These are phyloP conservation scores for Brienomyrus longianalis DNA, from an alignment of 2,113 vertebrate genomes.

Conservation along the genomic window DNA sequence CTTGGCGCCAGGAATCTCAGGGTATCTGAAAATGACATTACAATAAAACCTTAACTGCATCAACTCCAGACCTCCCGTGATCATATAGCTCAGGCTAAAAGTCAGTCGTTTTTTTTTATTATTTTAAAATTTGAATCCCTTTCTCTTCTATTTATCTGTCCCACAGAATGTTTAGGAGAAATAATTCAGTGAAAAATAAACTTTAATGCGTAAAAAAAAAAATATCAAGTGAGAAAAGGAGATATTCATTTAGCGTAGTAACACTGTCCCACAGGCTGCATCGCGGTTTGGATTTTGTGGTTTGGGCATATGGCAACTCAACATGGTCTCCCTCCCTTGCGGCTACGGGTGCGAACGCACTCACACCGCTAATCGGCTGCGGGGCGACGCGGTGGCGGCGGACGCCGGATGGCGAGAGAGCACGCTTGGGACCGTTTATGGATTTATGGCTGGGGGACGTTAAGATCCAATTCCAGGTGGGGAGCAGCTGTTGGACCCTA, in stretches of 20 bases:
- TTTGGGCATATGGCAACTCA: conserved; percentile 1
- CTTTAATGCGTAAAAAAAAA: neutral
- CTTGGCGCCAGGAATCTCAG: neutral
- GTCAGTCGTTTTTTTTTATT: neutral
- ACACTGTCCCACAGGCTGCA: neutral
- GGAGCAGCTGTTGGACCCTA: conserved; percentile 14
- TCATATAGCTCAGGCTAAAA: neutral
- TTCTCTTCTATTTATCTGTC: neutral
- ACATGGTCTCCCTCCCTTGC: neutral
- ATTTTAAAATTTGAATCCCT: neutral
- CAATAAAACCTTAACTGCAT: neutral
- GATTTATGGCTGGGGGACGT: conserved; percentile 1
- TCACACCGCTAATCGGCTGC: neutral
- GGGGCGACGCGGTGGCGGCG: neutral
- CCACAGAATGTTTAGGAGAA: neutral
- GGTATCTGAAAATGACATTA: conserved; percentile 4
- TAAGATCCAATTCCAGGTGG: neutral
- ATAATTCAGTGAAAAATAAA: neutral
- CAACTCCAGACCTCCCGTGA: neutral
- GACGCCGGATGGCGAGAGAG: neutral
- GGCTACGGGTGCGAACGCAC: neutral
- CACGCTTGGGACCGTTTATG: neutral
- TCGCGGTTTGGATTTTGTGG: neutral
- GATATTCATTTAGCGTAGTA: neutral
- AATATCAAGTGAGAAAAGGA: neutral